phyloP scores from a whole-genome alignment of 2,113 vertebrate genomes.

The Apteryx owenii region DNA sequence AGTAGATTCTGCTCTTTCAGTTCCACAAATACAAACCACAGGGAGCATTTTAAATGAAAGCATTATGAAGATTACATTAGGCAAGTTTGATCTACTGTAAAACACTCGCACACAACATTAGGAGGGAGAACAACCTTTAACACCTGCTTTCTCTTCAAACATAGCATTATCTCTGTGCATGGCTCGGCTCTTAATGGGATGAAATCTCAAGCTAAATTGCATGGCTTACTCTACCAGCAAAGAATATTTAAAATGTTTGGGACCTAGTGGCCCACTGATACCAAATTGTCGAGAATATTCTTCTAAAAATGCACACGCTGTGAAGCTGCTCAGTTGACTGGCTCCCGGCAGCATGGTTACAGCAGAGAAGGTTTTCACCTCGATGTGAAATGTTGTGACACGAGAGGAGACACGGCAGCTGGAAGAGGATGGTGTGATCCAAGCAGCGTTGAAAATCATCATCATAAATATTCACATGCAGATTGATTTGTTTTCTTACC shows the following conservation, averaged over 20 bases:
- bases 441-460: slow-evolving; percentile 3
- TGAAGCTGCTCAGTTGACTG: background rate
- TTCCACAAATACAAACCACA: slow-evolving; percentile 66
- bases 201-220: slow-evolving; percentile 42
- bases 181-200: slow-evolving; percentile 46
- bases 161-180: slow-evolving; percentile 45
- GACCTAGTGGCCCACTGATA: background rate
- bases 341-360: rapidly evolving
- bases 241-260: background rate
- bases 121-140: slow-evolving; percentile 69
- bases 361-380: background rate
- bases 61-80: slow-evolving; percentile 71
- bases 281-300: background rate
- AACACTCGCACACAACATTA: slow-evolving; percentile 41
- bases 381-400: background rate
- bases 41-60: slow-evolving; percentile 73
- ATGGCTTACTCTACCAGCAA: background rate
- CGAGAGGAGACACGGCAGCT: background rate
- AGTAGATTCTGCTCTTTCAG: slow-evolving; percentile 60
- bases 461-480: slow-evolving; percentile 47
- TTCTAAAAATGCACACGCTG: rapidly evolving
- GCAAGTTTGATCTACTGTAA: slow-evolving; percentile 74
- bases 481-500: slow-evolving; percentile 55
- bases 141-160: slow-evolving; percentile 69
- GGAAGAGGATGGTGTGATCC: background rate